These are phyloP conservation scores for Vanessa cardui DNA, from an alignment of 2,888 invertebrate genomes.

Conservation along the genomic window DNA sequence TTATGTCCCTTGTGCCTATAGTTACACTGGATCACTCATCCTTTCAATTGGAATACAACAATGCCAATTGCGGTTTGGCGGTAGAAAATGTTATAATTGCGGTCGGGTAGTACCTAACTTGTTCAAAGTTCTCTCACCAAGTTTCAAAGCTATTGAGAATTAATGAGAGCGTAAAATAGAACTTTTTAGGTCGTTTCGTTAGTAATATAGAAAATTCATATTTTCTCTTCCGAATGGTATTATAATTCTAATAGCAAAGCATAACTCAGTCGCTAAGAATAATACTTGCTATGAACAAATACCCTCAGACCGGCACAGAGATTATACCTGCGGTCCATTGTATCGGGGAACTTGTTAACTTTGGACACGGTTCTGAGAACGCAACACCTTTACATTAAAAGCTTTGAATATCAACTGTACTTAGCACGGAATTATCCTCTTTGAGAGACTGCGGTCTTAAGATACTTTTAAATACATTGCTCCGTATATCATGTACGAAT, in stretches of 20 bases:
- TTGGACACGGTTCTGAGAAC: conserved; percentile 36
- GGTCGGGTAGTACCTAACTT: too few species aligned
- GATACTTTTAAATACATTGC: conserved; percentile 13
- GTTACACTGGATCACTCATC: too few species aligned
- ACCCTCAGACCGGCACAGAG: conserved; percentile 30
- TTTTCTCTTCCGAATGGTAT: not conserved
- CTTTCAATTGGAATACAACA: too few species aligned
- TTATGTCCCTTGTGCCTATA: too few species aligned
- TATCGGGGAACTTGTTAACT: conserved; percentile 34
- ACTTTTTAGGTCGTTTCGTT: too few species aligned
- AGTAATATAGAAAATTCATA: not conserved
- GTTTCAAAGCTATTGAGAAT: too few species aligned
- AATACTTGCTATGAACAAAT: conserved; percentile 27
- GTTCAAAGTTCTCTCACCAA: too few species aligned
- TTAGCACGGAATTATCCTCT: conserved; percentile 22
- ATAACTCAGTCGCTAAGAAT: conserved; percentile 25
- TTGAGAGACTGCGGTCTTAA: conserved; percentile 11
- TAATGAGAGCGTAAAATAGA: too few species aligned
- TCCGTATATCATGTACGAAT: conserved; percentile 3
- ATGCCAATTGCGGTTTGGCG: too few species aligned
- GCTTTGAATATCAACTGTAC: conserved; percentile 34
- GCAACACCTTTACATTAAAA: conserved; percentile 34
- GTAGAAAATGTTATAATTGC: too few species aligned
- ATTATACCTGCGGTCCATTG: conserved; percentile 44
- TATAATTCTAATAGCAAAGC: not conserved